Evolutionary conservation across 2,888 invertebrate genomes (phyloP).

Genomic region (Meliscaeva auricollis): DNA sequence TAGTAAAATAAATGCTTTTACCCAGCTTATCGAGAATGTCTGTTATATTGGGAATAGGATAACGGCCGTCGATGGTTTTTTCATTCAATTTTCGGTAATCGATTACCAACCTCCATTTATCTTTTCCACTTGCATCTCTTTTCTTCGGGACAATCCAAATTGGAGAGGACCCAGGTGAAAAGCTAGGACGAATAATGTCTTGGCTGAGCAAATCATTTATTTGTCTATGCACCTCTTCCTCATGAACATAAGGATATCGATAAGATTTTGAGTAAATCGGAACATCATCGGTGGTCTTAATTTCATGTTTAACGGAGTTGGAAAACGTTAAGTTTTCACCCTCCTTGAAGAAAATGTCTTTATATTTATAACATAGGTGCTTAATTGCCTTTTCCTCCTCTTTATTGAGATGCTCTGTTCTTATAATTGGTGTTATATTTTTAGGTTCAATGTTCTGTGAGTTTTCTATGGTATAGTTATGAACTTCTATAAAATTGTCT

Average conservation of each 20-base stretch:
- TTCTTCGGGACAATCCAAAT: slow-evolving; percentile 30
- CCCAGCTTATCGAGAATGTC: slow-evolving; percentile 78
- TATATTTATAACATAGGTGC: slow-evolving; percentile 34
- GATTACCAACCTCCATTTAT: slow-evolving; percentile 41
- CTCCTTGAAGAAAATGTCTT: slow-evolving; percentile 43
- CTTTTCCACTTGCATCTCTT: slow-evolving; percentile 23
- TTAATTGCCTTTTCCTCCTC: slow-evolving; percentile 47
- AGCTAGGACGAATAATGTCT: slow-evolving; percentile 28
- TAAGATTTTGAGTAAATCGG: slow-evolving; percentile 46
- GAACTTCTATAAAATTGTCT: slow-evolving; percentile 27
- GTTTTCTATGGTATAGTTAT: slow-evolving; percentile 37
- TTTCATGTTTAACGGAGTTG: slow-evolving; percentile 48
- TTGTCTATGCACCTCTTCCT: slow-evolving; percentile 52
- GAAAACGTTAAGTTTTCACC: slow-evolving; percentile 40
- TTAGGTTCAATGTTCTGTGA: slow-evolving; percentile 5
- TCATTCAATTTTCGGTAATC: slow-evolving; percentile 40
- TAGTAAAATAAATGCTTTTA: slow-evolving; percentile 72
- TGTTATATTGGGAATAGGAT: slow-evolving; percentile 27
- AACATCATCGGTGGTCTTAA: slow-evolving; percentile 34
- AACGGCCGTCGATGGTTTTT: slow-evolving; percentile 47
- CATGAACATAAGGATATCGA: slow-evolving; percentile 52
- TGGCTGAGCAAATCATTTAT: slow-evolving; percentile 29
- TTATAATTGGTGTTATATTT: slow-evolving; percentile 17
- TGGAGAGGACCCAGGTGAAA: slow-evolving; percentile 32
- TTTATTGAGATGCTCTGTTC: slow-evolving; percentile 47